Conservation (phyloP, 2,113 vertebrate genomes). For the Otus sunia region DNA sequence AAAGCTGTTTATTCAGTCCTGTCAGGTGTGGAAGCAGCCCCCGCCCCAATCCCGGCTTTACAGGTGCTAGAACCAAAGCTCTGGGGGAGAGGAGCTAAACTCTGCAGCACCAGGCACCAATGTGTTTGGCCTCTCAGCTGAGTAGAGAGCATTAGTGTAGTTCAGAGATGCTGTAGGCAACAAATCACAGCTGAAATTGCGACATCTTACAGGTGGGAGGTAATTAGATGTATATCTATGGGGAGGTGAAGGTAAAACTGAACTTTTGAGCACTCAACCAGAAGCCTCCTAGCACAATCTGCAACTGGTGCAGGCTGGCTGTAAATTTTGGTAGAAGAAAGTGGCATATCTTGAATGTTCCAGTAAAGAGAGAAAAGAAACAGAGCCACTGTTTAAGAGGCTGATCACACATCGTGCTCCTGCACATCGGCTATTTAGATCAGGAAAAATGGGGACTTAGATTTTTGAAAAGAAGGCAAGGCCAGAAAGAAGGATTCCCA, state of each 20-base stretch:
- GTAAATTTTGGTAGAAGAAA: not conserved
- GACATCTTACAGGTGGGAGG: not conserved
- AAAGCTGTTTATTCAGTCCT: not conserved
- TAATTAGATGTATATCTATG: rapidly evolving
- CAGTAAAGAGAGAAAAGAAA: not conserved
- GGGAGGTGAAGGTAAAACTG: not conserved
- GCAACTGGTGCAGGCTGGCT: not conserved
- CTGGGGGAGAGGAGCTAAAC: not conserved
- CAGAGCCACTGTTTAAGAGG: rapidly evolving
- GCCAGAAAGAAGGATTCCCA: rapidly evolving
- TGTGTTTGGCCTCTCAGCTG: not conserved
- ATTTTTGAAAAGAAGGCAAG: not conserved
- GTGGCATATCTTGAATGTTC: not conserved
- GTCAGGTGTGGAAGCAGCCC: not conserved
- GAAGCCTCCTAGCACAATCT: not conserved
- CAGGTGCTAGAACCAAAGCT: not conserved
- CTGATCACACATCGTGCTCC: not conserved
- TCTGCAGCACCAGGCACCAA: no score
- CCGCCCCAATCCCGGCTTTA: not conserved
- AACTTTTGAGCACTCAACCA: not conserved
- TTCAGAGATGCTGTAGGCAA: not conserved
- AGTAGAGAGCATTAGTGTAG: rapidly evolving
- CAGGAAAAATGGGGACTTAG: not conserved
- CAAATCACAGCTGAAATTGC: not conserved
- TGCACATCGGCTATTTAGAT: rapidly evolving